These are phyloP conservation scores for Ispidina picta DNA, from an alignment of 2,797 vertebrate genomes.

Conservation along the genomic window DNA sequence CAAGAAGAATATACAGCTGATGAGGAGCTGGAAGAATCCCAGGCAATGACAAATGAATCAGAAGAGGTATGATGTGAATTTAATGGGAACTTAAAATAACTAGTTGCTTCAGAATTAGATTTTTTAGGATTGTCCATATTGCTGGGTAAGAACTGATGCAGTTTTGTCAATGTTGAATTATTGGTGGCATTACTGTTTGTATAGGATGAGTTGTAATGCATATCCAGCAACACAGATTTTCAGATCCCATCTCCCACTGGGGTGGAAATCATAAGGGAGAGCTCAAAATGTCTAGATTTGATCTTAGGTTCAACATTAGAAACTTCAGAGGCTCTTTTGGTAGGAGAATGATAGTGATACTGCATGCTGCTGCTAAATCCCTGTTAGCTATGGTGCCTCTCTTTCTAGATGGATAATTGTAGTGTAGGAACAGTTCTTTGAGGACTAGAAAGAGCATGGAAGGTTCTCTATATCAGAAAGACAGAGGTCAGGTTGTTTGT, in stretches of 20 bases:
- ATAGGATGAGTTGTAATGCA: neutral
- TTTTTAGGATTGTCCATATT: neutral
- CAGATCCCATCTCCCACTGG: neutral
- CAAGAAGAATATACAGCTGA: conserved; percentile 74
- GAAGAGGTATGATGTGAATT: conserved; percentile 81
- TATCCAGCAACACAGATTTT: too few species aligned
- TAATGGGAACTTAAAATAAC: neutral
- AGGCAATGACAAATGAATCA: conserved; percentile 79
- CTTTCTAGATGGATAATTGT: neutral
- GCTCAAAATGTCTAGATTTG: neutral
- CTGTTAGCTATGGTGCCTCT: neutral
- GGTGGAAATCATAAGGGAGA: neutral
- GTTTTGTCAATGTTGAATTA: neutral
- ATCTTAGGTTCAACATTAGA: neutral
- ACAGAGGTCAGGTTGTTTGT: neutral
- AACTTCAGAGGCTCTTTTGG: neutral
- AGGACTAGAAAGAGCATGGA: neutral
- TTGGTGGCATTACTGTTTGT: neutral
- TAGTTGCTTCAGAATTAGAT: neutral
- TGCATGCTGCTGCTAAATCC: neutral
- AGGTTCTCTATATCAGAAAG: neutral
- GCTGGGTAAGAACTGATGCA: neutral
- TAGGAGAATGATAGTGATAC: neutral
- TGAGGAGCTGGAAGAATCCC: conserved; percentile 76
- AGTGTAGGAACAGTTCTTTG: neutral